phyloP scores from a whole-genome alignment of 2,113 vertebrate species.

The Xenopus borealis region DNA sequence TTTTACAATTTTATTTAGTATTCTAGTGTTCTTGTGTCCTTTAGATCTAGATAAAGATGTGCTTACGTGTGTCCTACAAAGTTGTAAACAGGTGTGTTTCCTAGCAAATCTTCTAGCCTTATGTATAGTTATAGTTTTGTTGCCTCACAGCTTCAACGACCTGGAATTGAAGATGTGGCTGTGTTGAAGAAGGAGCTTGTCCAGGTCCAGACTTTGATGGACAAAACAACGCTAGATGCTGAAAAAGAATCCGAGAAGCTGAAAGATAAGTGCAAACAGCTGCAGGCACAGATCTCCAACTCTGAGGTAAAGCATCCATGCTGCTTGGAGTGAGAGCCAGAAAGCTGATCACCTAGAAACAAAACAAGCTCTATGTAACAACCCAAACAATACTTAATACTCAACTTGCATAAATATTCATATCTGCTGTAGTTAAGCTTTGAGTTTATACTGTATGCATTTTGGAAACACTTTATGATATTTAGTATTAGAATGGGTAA shows the following conservation, averaged over 20 bases:
- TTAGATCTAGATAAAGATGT: too few species aligned
- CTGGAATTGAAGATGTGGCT: constrained; percentile 92
- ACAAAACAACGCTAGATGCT: constrained; percentile 85
- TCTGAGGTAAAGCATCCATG: constrained; percentile 74
- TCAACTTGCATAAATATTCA: too few species aligned
- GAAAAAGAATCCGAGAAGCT: constrained; percentile 88
- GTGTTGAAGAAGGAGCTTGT: constrained; percentile 93
- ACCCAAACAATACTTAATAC: background rate
- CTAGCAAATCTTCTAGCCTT: constrained; percentile 35
- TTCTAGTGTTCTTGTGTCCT: too few species aligned
- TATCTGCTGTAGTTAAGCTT: too few species aligned
- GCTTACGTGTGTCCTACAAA: too few species aligned
- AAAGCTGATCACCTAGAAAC: background rate
- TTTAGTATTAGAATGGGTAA: too few species aligned
- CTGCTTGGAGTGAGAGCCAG: background rate
- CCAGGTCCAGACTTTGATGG: constrained; percentile 96
- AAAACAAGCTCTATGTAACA: background rate
- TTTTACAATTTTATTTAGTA: too few species aligned
- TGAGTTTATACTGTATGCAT: too few species aligned
- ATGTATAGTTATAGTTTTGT: constrained; percentile 44
- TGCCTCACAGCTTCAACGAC: constrained; percentile 84
- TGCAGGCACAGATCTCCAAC: constrained; percentile 77
- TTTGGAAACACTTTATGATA: too few species aligned
- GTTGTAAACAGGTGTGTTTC: background rate
- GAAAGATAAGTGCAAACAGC: constrained; percentile 79